Evolutionary conservation across 2,888 invertebrate species (phyloP), one percentile per base, ranked within the genome.

Genomic region (Lapara coniferarum): DNA sequence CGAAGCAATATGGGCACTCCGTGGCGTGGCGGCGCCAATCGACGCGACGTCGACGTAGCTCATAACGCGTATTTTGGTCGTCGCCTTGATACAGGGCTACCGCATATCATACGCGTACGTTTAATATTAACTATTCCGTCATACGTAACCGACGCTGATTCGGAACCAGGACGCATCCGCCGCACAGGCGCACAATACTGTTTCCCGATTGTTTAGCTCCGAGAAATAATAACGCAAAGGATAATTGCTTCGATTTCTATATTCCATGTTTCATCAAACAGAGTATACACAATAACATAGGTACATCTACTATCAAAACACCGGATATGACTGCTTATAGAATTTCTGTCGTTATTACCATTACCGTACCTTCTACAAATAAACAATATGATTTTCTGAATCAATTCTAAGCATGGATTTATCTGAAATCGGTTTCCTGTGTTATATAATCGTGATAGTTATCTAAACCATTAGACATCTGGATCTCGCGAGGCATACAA

Each of bases 31-130:
- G 85, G 83, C 85, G 81, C 74, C 86, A 81, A 78, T 10, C 55
- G 83, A 37, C 37, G 83, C 85, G 85, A 83, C 85, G 81, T 74
- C 86, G 81, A 78, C 91, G 91, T 91, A 91, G 92, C 92, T 93
- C 92, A 92, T 88, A 88, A 85, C 82, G 90, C 80, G 83, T 93
- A 92, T 93, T 93, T 93, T 87, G 79, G 88, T 89, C 83, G 84
- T 93, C 91, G 89, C 93, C 92, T 93, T 93, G 91, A 89, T 91
- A 90, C 91, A 91, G 91, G 92, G 91, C 92, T 91, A 88, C 87
- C 87, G 87, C 89, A 89, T 88, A 89, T 90, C 87, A 90, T 86
- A 87, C 84, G 84, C 78, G 81, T 79, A 82, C 82, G 87, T 85
- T 87, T 91, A 89, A 92, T 92, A 92, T 90, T 89, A 93, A 90